Evolutionary conservation across 2,113 vertebrate species (phyloP).

Genomic region (Ardeotis arabs): DNA sequence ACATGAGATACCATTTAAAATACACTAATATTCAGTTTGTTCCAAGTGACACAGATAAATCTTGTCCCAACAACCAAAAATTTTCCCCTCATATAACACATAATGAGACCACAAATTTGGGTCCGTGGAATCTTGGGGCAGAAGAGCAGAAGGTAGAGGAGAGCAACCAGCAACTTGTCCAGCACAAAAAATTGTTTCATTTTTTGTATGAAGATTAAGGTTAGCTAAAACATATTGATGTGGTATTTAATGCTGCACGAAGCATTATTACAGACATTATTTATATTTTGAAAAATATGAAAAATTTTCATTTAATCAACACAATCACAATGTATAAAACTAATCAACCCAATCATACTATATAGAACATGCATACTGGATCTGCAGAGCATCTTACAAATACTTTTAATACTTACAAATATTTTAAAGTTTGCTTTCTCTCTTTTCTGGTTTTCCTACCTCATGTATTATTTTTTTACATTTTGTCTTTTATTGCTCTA

Average conservation of each 20-base stretch:
- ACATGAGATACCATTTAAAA: background rate
- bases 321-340: rapidly evolving
- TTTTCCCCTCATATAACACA: background rate
- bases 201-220: background rate
- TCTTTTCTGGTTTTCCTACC: background rate
- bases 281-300: background rate
- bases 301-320: background rate
- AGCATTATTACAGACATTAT: background rate
- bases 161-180: background rate
- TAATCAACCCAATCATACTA: background rate
- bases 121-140: rapidly evolving
- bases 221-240: background rate
- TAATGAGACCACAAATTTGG: background rate
- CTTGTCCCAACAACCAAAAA: background rate
- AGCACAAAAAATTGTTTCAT: background rate
- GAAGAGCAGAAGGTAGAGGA: background rate
- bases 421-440: background rate
- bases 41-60: background rate
- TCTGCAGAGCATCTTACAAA: background rate
- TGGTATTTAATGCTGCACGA: background rate
- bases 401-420: too few relatives aligned
- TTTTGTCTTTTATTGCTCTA: background rate
- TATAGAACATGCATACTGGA: background rate
- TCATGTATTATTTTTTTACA: background rate
- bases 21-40: background rate